A percentile compares a stretch with the other conserved stretches of the same genome.
Conservation (phyloP, 2,797 vertebrate species). For the Bucorvus abyssinicus region DNA sequence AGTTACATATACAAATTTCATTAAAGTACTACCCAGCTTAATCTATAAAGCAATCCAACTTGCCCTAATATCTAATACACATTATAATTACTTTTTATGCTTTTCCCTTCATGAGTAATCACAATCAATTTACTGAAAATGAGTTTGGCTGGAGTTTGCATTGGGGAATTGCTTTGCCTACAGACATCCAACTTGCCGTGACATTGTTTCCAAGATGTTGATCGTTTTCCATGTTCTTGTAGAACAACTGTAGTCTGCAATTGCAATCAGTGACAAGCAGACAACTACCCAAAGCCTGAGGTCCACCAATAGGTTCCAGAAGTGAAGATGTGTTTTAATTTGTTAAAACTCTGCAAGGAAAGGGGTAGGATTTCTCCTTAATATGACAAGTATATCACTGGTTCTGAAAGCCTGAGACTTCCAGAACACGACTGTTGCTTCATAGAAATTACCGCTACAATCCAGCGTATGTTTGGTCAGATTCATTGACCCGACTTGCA, state of each 20-base stretch:
- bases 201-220: background rate
- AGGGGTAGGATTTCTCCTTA: background rate
- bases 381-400: background rate
- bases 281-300: background rate
- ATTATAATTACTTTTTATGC: constrained; percentile 60
- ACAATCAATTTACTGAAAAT: constrained; percentile 63
- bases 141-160: background rate
- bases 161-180: constrained; percentile 32
- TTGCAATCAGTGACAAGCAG: background rate
- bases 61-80: constrained; percentile 47
- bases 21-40: constrained; percentile 16
- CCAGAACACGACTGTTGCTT: background rate
- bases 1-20: background rate
- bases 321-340: background rate
- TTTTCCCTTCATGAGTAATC: constrained; percentile 44
- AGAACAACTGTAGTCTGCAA: constrained; percentile 12
- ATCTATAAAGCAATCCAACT: constrained; percentile 57
- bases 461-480: background rate
- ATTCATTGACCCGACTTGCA: background rate
- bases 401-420: background rate
- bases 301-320: background rate
- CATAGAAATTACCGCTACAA: background rate
- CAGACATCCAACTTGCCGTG: constrained; percentile 26
- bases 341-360: background rate
- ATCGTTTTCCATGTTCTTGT: constrained; percentile 13